Evolutionary conservation across 2,113 vertebrate genomes (phyloP).

Genomic region (human (Homo sapiens)): GRCh38 chr1:203403001-203403500

Average conservation of each 20-base stretch:
- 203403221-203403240: not conserved
- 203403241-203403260: not conserved
- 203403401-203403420: not conserved
- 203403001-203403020: not conserved
- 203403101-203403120: not conserved
- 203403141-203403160: not conserved
- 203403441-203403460: not conserved
- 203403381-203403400: not conserved
- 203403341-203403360: not conserved
- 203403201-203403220: not conserved
- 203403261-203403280: not conserved
- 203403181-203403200: not conserved
- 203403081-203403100: not conserved
- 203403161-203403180: not conserved
- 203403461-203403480: not conserved
- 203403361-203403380: not conserved
- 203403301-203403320: not conserved
- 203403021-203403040: not conserved
- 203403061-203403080: not conserved
- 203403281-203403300: not conserved
- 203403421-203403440: not conserved
- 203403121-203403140: not conserved
- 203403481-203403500: not conserved
- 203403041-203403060: not conserved
- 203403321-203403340: not conserved